A percentile compares a stretch with the other conserved stretches of the same genome.
Conservation (phyloP, 2,888 invertebrate genomes). For the Macroteleia sp. region DNA sequence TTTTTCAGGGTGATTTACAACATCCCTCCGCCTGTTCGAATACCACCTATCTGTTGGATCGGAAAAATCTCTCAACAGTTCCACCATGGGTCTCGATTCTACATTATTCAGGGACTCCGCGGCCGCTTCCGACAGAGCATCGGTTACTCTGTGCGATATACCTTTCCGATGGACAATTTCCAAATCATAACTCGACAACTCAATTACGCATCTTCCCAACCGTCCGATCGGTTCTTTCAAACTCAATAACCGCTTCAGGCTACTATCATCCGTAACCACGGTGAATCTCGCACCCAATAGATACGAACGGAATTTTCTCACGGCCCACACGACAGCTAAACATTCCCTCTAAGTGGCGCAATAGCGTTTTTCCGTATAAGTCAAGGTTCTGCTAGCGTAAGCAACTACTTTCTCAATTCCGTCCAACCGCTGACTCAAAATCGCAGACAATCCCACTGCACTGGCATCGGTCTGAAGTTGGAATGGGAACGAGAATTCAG, state of each 20-base stretch:
- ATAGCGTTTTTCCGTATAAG: constrained; percentile 46
- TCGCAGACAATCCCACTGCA: no score
- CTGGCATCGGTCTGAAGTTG: no score
- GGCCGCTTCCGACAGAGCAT: no score
- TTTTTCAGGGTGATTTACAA: no score
- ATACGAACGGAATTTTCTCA: constrained; percentile 35
- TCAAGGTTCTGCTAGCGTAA: constrained; percentile 55
- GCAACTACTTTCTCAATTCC: constrained; percentile 35
- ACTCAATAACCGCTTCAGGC: constrained; percentile 43
- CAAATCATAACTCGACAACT: background rate
- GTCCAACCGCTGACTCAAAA: no score
- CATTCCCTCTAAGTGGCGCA: constrained; percentile 59
- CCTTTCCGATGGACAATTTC: background rate
- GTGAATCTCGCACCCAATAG: constrained; percentile 52
- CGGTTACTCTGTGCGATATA: background rate
- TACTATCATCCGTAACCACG: constrained; percentile 66
- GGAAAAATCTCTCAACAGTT: no score
- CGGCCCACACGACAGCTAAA: constrained; percentile 55
- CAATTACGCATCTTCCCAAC: background rate
- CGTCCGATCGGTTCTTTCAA: constrained; percentile 18
- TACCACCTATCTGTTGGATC: no score
- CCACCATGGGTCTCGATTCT: no score
- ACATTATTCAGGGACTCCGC: no score
- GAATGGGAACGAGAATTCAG: no score
- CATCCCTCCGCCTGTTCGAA: no score